Evolutionary conservation across 2,113 vertebrate species (phyloP), one percentile per base, ranked within the genome.

Genomic region (Clarias batrachus): DNA sequence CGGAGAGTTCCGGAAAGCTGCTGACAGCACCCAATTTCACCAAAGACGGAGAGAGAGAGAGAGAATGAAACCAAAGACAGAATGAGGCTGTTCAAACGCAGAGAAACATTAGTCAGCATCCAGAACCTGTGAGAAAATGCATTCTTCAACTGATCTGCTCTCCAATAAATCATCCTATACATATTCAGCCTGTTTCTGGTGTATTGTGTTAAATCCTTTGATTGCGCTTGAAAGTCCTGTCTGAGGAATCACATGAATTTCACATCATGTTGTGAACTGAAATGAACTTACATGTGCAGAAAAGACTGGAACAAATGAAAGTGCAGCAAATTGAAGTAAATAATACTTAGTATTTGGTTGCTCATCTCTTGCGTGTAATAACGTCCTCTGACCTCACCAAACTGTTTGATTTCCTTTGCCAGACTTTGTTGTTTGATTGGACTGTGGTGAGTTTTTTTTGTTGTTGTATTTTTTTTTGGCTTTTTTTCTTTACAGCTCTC

Each of bases 1-100:
- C n/a, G n/a, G 68, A 82, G 16, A 52, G n/a, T 82, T 87, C 86
- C 81, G 1, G 25, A 59, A 82, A 87, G 71, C 37, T 77, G 74
- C 79, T 88, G 52, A 79, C 82, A 89, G 87, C 73, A 77, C 81
- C 86, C 76, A 83, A 77, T 65, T 85, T 76, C 16, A 0, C 62
- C 4, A 10, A 52, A 27, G n/a, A 23, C 65, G 25, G 33, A 37
- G 33, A 37, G 33, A 25, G 84, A 21, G 59, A 59, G 59, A 59
- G 8, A 27, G 83, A 84, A 73, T 54, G 88, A 71, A 74, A 80
- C 25, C 19, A 63, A 56, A 76, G 6, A 3, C 52, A 62, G 9
- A 79, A 30, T 48, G 41, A 66, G 27, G 17, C 76, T 56, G 37
- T 56, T 25, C 57, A 16, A 56, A 78, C 76, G 27, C 52, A 76